Percentiles rank a stretch among this genome's conserved stretches.
phyloP scores from a whole-genome alignment of 53 echinoderm and acorn worm genomes.

The Antedon mediterranea region DNA sequence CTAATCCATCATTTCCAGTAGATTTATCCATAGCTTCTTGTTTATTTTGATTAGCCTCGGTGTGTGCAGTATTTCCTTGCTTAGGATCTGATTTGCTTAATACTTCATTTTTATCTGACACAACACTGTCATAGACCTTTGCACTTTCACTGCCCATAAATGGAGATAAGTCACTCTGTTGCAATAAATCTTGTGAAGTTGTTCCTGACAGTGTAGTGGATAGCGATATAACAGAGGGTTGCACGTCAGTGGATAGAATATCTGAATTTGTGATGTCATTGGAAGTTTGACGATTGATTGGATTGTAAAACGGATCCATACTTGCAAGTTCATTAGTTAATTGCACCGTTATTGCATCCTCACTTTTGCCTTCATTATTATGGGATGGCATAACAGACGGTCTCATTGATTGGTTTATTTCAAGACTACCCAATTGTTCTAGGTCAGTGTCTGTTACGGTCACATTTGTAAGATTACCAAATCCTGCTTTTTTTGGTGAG shows the following conservation, averaged over 20 bases:
- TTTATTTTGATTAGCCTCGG: neutral
- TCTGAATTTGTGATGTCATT: neutral
- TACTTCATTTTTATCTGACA: neutral
- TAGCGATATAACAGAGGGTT: neutral
- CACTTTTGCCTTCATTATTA: conserved; percentile 26
- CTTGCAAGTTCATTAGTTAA: conserved; percentile 59
- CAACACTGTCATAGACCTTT: neutral
- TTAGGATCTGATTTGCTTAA: neutral
- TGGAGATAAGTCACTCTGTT: neutral
- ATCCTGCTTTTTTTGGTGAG: conserved; percentile 34
- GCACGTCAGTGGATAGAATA: neutral
- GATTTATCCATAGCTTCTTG: neutral
- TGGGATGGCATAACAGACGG: neutral
- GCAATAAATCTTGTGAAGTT: neutral
- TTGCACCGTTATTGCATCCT: conserved; percentile 8
- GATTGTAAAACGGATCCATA: conserved; percentile 64
- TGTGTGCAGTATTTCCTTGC: neutral
- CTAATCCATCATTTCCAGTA: too few species aligned
- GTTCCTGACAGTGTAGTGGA: neutral
- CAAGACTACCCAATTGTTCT: conserved; percentile 43
- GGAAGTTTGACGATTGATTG: neutral
- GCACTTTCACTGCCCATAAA: neutral
- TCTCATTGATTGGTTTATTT: neutral
- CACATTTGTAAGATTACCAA: conserved; percentile 33
- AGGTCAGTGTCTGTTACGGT: conserved; percentile 70